Base-by-base conservation (phyloP, 2,113 vertebrate genomes). In the Ascaphus truei region DNA sequence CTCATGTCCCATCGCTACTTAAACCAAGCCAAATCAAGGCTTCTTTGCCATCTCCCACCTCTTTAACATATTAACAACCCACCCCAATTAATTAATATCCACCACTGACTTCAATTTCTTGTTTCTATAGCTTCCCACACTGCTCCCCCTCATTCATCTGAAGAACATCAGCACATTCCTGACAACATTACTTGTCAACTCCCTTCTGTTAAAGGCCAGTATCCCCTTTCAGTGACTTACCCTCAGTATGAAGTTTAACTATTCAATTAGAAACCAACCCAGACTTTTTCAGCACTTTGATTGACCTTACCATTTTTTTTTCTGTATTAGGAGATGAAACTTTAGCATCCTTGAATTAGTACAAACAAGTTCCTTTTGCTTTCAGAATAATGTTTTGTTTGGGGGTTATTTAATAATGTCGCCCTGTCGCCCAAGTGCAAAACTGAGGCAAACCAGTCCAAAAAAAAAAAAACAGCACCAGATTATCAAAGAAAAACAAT, bases 161-260 rank as follows among this genome's bases (percentile, higher is more conserved):
- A 72, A 79, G 77, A 75, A 86, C 79, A 76, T 91, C 90, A 91
- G 90, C 88, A 84, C 88, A 92, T 94, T 93, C 93, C 90, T 89
- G 71, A 85, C 81, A 84, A 89, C 85, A 88, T 88, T 76, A 72
- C 78, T 85, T 80, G 80, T 87, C 83, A 85, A 90, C 92, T 92
- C 92, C 90, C 90, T 92, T 84, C 71, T 81, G 75, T 62, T 81
- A 83, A 81, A 72, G 71, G 77, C 73, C 80, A 85, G 60, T 77
- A 79, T 83, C 79, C 75, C 79, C 76, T 89, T 79, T 83, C 20
- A 0, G 50, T 79, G 77, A 76, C 79, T 76, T 77, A 69, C 73
- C 78, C 77, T 81, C 72, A 33, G 62, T 79, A 73, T 31, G 59
- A 78, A 79, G 80, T 77, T 72, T 81, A 82, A 81, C 75, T 63